Evolutionary conservation across 2,113 vertebrate genomes (phyloP), one percentile per base, ranked within the genome.

Genomic region (Toxostoma redivivum): DNA sequence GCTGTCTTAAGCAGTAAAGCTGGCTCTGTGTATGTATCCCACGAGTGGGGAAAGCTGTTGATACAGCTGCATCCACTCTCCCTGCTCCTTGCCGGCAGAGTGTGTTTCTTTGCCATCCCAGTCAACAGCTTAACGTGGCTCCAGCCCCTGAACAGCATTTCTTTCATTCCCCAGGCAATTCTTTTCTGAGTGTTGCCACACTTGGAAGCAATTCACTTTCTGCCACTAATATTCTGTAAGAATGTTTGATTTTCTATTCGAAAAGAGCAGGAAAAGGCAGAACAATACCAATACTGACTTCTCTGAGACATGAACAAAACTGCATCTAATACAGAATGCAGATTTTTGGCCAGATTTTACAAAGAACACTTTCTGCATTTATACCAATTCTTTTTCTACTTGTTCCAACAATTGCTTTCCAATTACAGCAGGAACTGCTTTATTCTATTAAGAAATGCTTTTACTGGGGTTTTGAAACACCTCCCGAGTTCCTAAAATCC

Each of bases 31-130:
- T 21, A 2, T 6, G 86, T 5, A 20, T 66, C 40, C 84, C 48
- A 74, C 1, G 20, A 81, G 87, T 37, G 44, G 44, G 51, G 44
- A 48, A 60, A 56, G 84, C 78, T 97, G 90, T 93, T 93, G 92
- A 82, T 87, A 86, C 90, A 95, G 90, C 96, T 96, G 94, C 85
- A 69, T 69, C 81, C 66, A 85, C 89, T 78, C 86, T 35, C 51
- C 0, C 0, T 5, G 53, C 86, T 89, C 92, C 61, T 44, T 64
- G 69, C 80, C 0, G 0, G 51, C 40, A 62, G 38, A 93, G 56
- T 18, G 5, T 9, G 65, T 71, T 71, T 70, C 88, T 92, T 48
- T 23, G 30, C 94, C 64, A 60, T 92, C 91, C 67, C 80, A 81
- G 56, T 24, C 66, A 90, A 44, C 90, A 79, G 81, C 84, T 87